These are phyloP conservation scores for Myrmecobius fasciatus DNA, from an alignment of 2,113 vertebrate genomes.

Conservation along the genomic window DNA sequence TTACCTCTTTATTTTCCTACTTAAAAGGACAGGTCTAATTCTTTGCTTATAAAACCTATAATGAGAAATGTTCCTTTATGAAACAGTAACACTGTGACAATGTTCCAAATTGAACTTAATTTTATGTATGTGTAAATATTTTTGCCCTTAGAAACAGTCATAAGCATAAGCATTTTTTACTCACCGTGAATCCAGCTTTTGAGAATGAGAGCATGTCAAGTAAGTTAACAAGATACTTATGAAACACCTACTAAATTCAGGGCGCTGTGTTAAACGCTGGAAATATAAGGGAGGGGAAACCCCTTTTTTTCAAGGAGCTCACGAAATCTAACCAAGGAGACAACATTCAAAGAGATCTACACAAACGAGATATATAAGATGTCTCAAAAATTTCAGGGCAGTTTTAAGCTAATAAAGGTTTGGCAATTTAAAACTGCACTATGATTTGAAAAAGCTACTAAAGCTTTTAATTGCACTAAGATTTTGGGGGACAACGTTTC, in stretches of 20 bases:
- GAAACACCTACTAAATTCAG: not conserved
- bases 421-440: not conserved
- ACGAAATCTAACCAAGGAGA: not conserved
- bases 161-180: conserved; percentile 20
- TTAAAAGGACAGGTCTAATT: conserved; percentile 39
- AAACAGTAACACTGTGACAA: conserved; percentile 39
- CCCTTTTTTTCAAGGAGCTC: not conserved
- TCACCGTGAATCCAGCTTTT: not conserved
- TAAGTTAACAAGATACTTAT: not conserved
- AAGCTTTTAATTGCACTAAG: not conserved
- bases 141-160: not conserved
- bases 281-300: not conserved
- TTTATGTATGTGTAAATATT: conserved; percentile 1
- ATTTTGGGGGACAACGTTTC: not conserved
- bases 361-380: not conserved
- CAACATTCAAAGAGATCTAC: not conserved
- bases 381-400: not conserved
- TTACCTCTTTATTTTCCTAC: not conserved
- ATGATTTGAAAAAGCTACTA: not conserved
- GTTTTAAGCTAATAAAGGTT: not conserved
- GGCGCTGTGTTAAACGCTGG: not conserved
- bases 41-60: conserved; percentile 28
- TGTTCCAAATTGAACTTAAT: conserved; percentile 36
- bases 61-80: conserved; percentile 26
- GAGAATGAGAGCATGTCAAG: not conserved